Conservation (phyloP, 2,797 vertebrate species). For the Vespertilio murinus region DNA sequence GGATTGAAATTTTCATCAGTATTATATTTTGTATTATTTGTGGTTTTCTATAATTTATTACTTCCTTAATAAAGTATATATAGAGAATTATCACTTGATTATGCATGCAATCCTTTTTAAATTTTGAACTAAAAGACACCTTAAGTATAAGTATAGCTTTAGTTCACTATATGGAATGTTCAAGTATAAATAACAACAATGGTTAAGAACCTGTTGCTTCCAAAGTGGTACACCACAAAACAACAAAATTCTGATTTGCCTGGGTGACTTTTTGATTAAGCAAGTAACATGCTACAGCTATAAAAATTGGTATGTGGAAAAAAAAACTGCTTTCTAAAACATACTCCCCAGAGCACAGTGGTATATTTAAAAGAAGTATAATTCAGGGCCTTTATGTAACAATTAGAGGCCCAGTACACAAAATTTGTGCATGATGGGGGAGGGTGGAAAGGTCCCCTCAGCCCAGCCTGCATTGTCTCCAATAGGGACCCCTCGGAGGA, state of each 20-base stretch:
- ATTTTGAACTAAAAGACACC: neutral
- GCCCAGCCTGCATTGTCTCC: no score
- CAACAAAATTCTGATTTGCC: neutral
- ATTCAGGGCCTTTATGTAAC: neutral
- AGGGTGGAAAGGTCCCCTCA: no score
- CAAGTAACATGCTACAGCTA: neutral
- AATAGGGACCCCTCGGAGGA: no score
- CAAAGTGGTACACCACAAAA: neutral
- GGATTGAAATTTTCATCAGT: neutral
- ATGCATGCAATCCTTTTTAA: neutral
- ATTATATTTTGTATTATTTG: neutral
- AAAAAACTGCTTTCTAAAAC: neutral
- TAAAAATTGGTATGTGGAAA: neutral
- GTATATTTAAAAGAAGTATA: neutral
- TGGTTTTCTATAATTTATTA: neutral
- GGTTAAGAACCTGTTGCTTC: neutral
- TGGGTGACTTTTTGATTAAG: neutral
- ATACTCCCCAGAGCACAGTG: neutral
- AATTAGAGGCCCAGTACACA: neutral
- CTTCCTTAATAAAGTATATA: neutral
- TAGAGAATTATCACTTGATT: neutral
- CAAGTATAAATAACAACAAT: neutral
- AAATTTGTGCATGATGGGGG: no score
- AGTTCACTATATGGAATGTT: neutral
- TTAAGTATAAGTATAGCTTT: neutral